These are phyloP conservation scores for Auanema freiburgensis DNA, from an alignment of 2,888 invertebrate species.

Conservation along the genomic window DNA sequence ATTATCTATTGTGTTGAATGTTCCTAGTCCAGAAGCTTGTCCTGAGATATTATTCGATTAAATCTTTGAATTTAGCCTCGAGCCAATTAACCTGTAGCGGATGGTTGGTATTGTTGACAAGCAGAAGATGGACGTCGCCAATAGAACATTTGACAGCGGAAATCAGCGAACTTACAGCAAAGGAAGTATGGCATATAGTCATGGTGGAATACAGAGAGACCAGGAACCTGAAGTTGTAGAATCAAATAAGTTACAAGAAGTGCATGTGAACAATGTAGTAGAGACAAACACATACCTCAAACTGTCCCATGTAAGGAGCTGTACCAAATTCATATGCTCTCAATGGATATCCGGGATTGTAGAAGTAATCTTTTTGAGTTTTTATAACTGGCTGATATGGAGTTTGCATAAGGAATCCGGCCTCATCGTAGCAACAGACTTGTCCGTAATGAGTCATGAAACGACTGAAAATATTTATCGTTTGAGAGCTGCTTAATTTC, in stretches of 20 bases:
- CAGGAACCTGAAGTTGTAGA: conserved; percentile 74
- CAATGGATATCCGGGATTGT: conserved; percentile 63
- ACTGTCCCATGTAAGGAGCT: conserved; percentile 90
- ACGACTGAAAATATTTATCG: conserved; percentile 36
- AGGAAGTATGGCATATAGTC: conserved; percentile 91
- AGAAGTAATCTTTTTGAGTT: conserved; percentile 49
- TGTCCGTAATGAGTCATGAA: conserved; percentile 73
- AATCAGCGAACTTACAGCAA: conserved; percentile 91
- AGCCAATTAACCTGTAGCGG: conserved; percentile 39
- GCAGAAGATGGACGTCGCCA: conserved; percentile 87
- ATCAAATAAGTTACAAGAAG: not conserved
- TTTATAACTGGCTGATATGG: conserved; percentile 79
- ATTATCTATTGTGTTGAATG: conserved; percentile 82
- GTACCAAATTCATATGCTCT: conserved; percentile 79
- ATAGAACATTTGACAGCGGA: conserved; percentile 90
- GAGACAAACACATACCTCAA: conserved; percentile 73
- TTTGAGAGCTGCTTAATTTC: conserved; percentile 23
- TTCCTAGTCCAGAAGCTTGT: conserved; percentile 87
- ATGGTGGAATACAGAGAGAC: conserved; percentile 91
- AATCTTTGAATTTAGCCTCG: not conserved
- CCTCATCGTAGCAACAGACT: conserved; percentile 94
- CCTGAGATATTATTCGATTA: conserved; percentile 68
- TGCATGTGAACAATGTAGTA: not conserved
- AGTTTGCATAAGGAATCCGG: conserved; percentile 86
- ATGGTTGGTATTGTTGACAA: conserved; percentile 76